Base-by-base conservation (phyloP, 2,797 vertebrate genomes). In the Heterohyrax brucei region DNA sequence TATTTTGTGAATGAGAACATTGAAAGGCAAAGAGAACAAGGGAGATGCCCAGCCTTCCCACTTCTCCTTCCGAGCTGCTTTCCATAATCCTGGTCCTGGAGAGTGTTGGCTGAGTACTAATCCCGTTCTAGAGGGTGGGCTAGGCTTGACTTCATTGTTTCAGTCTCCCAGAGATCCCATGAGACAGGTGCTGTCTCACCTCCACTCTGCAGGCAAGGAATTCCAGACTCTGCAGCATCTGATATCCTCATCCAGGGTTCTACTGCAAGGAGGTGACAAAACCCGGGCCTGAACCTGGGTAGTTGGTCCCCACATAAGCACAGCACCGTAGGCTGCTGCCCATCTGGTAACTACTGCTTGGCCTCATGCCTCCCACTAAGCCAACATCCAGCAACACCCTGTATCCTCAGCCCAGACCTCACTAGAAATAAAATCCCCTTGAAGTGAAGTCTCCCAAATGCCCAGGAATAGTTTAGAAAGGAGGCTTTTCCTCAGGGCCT, bases 61-160 rank as follows among this genome's bases (percentile, higher is more conserved):
- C 14, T 46, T 28, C 73, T 22, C 66, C 62, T 77, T 68, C 78
- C 46, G 22, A 78, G 81, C 86, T 24, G 4, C 48, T 18, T 1
- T 44, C 73, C 4, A 7, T 78, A 3, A 8, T 12, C 33, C 10
- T 9, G 21, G 77, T 50, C 77, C 24, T n/a, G 24, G 90, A 56
- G 62, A 13, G 13, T 10, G 4, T 50, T 8, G 0, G 16, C 24
- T 0, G 9, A 21, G 10, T 10, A 8, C 66, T 22, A 10, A 18
- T 56, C 30, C 1, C 0, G 0, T 4, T 78, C 21, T 50, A 10
- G 39, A 33, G 44, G 39, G 30, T 53, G 9, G 12, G 18, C 46
- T 12, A 4, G 24, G 59, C 48, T 39, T 16, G 87, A 28, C 75
- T 10, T 59, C 12, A 0, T 30, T 16, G 3, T 86, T 50, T 50